These are phyloP conservation scores for Luffia ferchaultella DNA, from an alignment of 2,888 invertebrate genomes.

Conservation along the genomic window DNA sequence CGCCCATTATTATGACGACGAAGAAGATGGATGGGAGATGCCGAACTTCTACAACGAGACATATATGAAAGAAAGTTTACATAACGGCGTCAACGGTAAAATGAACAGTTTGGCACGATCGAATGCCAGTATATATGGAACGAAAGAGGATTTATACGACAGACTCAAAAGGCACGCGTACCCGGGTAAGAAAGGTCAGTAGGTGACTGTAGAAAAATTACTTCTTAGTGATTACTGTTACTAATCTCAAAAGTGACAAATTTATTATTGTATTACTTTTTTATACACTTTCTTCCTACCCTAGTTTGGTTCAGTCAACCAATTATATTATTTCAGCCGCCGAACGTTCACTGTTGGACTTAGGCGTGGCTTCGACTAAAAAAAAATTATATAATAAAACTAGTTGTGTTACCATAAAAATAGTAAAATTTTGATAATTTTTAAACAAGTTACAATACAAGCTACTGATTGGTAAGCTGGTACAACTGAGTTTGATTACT, in stretches of 20 bases:
- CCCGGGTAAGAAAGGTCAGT: constrained; percentile 90
- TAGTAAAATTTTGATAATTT: no score
- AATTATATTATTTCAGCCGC: no score
- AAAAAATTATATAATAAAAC: no score
- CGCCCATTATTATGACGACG: constrained; percentile 95
- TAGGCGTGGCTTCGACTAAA: no score
- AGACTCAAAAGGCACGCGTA: constrained; percentile 95
- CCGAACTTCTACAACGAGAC: constrained; percentile 97
- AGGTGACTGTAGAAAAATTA: constrained; percentile 13
- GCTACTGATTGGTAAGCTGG: no score
- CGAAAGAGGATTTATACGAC: constrained; percentile 95
- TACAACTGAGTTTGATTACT: no score
- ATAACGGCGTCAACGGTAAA: constrained; percentile 84
- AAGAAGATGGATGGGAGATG: constrained; percentile 98
- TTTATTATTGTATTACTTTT: no score
- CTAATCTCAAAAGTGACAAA: not conserved
- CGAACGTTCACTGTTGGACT: no score
- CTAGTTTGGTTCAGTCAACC: no score
- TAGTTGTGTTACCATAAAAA: no score
- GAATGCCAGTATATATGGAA: constrained; percentile 93
- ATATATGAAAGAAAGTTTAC: constrained; percentile 93
- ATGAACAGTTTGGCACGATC: constrained; percentile 94
- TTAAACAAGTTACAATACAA: no score
- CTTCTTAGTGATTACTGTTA: not conserved
- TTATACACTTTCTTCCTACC: no score